Base-by-base conservation (phyloP, 2,113 vertebrate species). In the Rana temporaria region DNA sequence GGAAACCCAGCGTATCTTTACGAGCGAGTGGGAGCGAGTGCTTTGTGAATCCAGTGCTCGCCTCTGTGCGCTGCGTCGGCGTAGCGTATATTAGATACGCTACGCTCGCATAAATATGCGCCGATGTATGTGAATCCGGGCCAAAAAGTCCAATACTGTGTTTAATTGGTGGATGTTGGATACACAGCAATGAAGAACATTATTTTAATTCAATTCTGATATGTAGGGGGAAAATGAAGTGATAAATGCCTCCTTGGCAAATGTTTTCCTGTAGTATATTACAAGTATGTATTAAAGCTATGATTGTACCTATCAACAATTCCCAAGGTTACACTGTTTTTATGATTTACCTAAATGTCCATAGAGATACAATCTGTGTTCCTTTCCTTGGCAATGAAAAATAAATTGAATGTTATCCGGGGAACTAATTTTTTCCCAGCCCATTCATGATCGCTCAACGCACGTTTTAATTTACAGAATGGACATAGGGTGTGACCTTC, bases 371-470 rank as follows among this genome's bases (percentile, higher is more conserved):
- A 79, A 69, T 79, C 52, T 69, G n/a, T 69, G 18, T 32, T 32
- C 52, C 20, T 30, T 57, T 56, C 18, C 57, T 79, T 7, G 38
- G 12, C 30, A 68, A 20, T 12, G 66, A 65, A 64, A 64, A 64
- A 42, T 64, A 64, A 73, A 24, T 12, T 56, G 38, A 81, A 59
- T 73, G 48, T 60, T 81, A 42, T 70, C 78, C 59, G 18, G 30
- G 52, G 38, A 63, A 63, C 34, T 24, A 42, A 53, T 81, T 53
- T 82, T 38, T 55, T n/a, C 12, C 32, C 12, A 64, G 63, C n/a
- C 60, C 19, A 74, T 74, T 65, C 60, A 82, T 38, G 20, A 66
- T 74, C 79, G n/a, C 69, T 82, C 79, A 82, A 64, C 70, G 65
- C 60, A 66, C 18, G 60, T 55, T 72, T 81, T 73, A 20, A 81